These are phyloP conservation scores for Tenebrio molitor DNA, from an alignment of 1,140 invertebrate species.

Conservation along the genomic window DNA sequence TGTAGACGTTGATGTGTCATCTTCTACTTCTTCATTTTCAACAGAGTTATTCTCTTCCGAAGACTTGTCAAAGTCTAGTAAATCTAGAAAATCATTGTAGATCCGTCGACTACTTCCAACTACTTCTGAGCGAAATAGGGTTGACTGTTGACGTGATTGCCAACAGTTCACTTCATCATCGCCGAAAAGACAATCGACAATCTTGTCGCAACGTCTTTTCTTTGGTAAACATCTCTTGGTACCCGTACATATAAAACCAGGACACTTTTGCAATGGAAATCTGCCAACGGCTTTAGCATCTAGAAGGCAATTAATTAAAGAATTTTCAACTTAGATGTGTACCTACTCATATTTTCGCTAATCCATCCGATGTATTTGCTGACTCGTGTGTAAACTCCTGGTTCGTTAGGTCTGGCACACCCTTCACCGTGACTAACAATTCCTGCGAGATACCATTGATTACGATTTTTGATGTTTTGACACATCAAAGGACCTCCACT, in stretches of 20 bases:
- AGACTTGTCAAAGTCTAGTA: no score
- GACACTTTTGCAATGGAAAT: conserved; percentile 75
- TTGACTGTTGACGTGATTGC: neutral
- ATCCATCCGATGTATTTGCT: conserved; percentile 83
- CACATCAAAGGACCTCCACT: conserved; percentile 86
- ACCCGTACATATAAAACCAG: conserved; percentile 76
- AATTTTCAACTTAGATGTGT: neutral
- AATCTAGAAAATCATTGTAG: neutral
- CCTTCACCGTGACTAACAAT: conserved; percentile 87
- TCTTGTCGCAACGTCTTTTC: conserved; percentile 76
- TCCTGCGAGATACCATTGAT: conserved; percentile 82
- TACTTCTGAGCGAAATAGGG: neutral
- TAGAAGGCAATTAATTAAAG: conserved; percentile 2
- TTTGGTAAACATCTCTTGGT: conserved; percentile 76
- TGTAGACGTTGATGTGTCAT: neutral
- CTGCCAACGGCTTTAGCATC: conserved; percentile 66
- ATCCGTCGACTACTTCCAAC: neutral
- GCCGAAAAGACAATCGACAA: conserved; percentile 80
- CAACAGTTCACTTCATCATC: conserved; percentile 82
- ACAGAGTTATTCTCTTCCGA: no score
- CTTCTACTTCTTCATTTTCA: conserved; percentile 16
- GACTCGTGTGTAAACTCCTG: conserved; percentile 87
- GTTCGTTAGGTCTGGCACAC: conserved; percentile 80
- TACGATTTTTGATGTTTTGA: conserved; percentile 71
- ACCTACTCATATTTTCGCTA: conserved; percentile 68